phyloP scores from a whole-genome alignment of 2,888 invertebrate genomes.

The Polydrusus tereticollis region DNA sequence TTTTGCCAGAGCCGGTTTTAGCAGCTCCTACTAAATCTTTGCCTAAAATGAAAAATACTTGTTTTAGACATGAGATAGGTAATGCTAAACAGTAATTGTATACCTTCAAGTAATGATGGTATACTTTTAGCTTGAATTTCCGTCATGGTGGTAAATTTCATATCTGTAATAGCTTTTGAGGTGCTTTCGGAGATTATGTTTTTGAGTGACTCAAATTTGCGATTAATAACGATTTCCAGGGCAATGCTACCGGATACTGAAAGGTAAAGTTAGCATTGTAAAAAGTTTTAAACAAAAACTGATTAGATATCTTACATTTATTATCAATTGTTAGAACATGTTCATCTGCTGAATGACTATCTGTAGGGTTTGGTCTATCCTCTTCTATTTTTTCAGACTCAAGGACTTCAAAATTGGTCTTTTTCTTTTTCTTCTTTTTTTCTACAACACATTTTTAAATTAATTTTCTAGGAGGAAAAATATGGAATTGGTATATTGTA shows the following conservation, averaged over 20 bases:
- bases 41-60: slow-evolving; percentile 7
- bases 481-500: no score
- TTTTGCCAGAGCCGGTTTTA: slow-evolving; percentile 97
- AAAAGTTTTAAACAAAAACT: background rate
- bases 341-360: background rate
- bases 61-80: background rate
- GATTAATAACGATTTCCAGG: slow-evolving; percentile 55
- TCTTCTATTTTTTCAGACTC: background rate
- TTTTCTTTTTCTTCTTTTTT: background rate
- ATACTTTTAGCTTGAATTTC: slow-evolving; percentile 94
- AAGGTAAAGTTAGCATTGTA: background rate
- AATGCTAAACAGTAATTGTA: background rate
- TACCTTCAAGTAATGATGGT: slow-evolving; percentile 89
- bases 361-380: background rate
- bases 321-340: background rate
- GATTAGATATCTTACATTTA: background rate
- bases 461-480: no score
- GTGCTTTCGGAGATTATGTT: slow-evolving; percentile 85
- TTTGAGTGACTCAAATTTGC: slow-evolving; percentile 60
- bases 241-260: slow-evolving; percentile 51
- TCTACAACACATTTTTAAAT: no score
- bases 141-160: slow-evolving; percentile 96
- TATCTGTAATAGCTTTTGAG: slow-evolving; percentile 84
- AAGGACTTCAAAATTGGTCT: background rate
- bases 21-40: slow-evolving; percentile 94